Percentiles rank a stretch among this genome's conserved stretches.
Conservation (phyloP, 2,888 invertebrate genomes). For the Drosophila neoperkinsi region DNA sequence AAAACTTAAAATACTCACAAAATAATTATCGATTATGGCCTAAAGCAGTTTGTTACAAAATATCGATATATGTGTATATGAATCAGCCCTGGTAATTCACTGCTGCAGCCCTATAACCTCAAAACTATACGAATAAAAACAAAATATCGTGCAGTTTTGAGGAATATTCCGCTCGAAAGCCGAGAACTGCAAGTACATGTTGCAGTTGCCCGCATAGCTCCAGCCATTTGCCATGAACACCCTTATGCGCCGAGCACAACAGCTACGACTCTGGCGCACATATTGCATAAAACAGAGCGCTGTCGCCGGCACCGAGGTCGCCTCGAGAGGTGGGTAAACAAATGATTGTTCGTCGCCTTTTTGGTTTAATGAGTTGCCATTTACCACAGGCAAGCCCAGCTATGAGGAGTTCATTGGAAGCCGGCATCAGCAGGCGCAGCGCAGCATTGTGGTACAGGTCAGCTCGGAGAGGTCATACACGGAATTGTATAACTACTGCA, state of each 20-base stretch:
- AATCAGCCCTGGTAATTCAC: conserved; percentile 26
- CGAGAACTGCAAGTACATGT: conserved; percentile 34
- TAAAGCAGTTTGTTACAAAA: not conserved
- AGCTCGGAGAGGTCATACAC: conserved; percentile 89
- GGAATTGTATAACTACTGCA: conserved; percentile 90
- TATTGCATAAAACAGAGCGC: conserved; percentile 62
- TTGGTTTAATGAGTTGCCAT: not conserved
- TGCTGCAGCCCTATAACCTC: conserved; percentile 51
- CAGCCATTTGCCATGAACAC: conserved; percentile 59
- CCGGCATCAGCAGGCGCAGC: conserved; percentile 88
- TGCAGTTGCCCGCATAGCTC: conserved; percentile 29
- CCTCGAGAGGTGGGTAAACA: conserved; percentile 34
- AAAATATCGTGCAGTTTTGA: conserved; percentile 29
- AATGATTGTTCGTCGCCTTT: not conserved
- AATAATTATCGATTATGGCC: conserved; percentile 8
- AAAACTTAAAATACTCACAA: not conserved
- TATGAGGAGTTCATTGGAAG: conserved; percentile 87
- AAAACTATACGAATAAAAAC: conserved; percentile 37
- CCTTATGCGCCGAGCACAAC: conserved; percentile 59
- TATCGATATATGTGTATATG: conserved; percentile 21
- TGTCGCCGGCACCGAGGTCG: conserved; percentile 21
- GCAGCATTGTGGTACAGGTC: conserved; percentile 91
- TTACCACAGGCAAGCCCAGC: conserved; percentile 50
- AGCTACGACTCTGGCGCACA: conserved; percentile 53
- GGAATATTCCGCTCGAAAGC: conserved; percentile 11